Percentiles rank a stretch among this genome's conserved stretches.
These are phyloP conservation scores for Speoplatyrhinus poulsoni DNA, from an alignment of 2,113 vertebrate species.

Conservation along the genomic window DNA sequence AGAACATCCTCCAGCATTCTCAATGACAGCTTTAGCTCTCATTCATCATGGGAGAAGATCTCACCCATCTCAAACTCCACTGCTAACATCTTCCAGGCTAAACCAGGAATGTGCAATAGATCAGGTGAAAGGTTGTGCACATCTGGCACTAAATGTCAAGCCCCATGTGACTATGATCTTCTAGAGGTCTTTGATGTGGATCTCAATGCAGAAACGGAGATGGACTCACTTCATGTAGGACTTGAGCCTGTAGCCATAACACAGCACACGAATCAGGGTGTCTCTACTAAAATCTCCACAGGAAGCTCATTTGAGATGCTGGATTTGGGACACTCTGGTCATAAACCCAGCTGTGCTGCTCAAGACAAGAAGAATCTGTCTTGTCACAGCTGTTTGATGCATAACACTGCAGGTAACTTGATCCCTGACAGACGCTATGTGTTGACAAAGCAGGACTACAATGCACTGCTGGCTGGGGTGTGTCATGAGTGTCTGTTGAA, in stretches of 20 bases:
- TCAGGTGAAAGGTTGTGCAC: not conserved
- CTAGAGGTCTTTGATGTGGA: not conserved
- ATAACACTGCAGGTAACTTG: constrained; percentile 2
- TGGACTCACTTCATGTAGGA: not conserved
- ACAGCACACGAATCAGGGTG: constrained; percentile 13
- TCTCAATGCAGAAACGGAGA: not conserved
- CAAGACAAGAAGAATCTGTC: constrained; percentile 33
- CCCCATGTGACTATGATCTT: not conserved
- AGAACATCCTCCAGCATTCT: constrained; percentile 47
- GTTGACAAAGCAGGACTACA: constrained; percentile 80
- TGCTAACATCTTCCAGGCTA: not conserved
- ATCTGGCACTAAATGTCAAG: not conserved
- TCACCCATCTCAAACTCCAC: constrained; percentile 31
- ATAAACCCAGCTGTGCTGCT: not conserved
- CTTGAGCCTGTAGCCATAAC: not conserved
- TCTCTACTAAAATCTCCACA: constrained; percentile 43
- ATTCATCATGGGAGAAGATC: constrained; percentile 76
- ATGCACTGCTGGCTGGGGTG: constrained; percentile 83
- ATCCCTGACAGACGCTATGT: constrained; percentile 50
- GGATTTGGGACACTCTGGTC: constrained; percentile 1
- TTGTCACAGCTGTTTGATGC: constrained; percentile 55
- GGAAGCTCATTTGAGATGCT: constrained; percentile 57
- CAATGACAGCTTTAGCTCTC: constrained; percentile 61
- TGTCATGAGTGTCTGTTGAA: constrained; percentile 81
- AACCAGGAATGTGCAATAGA: constrained; percentile 19